Evolutionary conservation across 2,113 vertebrate species (phyloP), one percentile per base, ranked within the genome.

Genomic region (Cephalopholis sonnerati): DNA sequence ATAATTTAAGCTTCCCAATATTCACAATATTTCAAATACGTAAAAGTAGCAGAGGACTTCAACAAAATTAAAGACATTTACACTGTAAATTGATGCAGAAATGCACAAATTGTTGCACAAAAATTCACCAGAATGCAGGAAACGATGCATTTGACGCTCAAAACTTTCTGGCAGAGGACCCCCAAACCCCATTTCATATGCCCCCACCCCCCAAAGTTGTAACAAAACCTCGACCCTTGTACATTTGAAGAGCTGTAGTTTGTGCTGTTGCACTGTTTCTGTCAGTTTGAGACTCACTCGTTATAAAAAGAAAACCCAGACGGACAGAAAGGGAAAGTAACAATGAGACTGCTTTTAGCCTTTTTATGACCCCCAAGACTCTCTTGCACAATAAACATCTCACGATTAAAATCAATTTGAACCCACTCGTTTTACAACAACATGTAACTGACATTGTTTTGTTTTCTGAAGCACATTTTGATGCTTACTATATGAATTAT

Each of bases 331-430:
- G 73, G 1, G 6, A 75, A 63, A 22, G 1, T 22, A 64, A 20
- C 8, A 88, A 78, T 54, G 54, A 75, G 69, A 68, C 59, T 62
- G 32, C 9, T 71, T 82, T 82, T 51, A 69, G 68, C 12, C 2
- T 79, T 58, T 79, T 70, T 83, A 72, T 24, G 55, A 74, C 54
- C 59, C 66, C 61, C 57, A 55, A 16, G 50, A 87, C 27, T 59
- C 41, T 57, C 41, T 17, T 55, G 11, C 53, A 67, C 73, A 79
- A 78, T 11, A 44, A 51, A 54, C 39, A 57, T 44, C 9, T 67
- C 70, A 70, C 5, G 41, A 66, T 39, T 17, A 0, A 7, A 32
- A 36, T 5, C 5, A 12, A 18, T 1, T 1, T 18, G 2, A 18
- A 25, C 2, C 15, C 5, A 22, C n/a, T 36, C 0, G 20, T 39